Evolutionary conservation across 1,140 invertebrate genomes (phyloP), one percentile per base, ranked within the genome.

Genomic region (Bombus difficillimus): DNA sequence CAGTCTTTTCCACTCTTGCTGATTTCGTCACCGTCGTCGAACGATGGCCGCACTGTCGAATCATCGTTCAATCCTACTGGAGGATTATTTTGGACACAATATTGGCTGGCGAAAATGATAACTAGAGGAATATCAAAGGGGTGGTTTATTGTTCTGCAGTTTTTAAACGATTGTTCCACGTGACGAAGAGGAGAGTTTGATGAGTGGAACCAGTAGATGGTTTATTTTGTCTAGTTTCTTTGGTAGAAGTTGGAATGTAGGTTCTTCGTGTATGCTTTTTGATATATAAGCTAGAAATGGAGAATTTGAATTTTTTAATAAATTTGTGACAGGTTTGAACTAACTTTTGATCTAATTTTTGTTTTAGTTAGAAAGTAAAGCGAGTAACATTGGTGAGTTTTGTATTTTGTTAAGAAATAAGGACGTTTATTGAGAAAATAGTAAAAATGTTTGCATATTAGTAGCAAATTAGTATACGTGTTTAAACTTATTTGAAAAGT

Each of bases 31-130:
- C 62, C 62, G 43, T 78, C 66, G 53, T 82, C 37, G 81, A 43
- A 79, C 82, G 86, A 59, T 68, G 81, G 57, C 32, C 41, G 73
- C 76, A 37, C 86, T 39, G 72, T 81, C 78, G 85, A 78, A 76
- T 59, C 12, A 74, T 34, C 80, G 86, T 69, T 82, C 79, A 80
- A 78, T 86, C 8, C 69, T 41, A 57, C 71, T 59, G 34, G 39
- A 32, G 86, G 39, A 72, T 84, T 75, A 57, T 84, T 78, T 87
- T 80, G 28, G 53, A 43, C n/a, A 32, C 28, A 18, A 15, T 22
- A 22, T 32, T 25, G 53, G 1, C 13, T 12, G 25, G 75, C 72
- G n/a, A 74, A 9, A 78, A 5, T 2, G 68, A 72, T 39, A 18
- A 32, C 41, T 8, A 22, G 13, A 13, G 66, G 3, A 66, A 18